Conservation (phyloP, 2,797 vertebrate genomes). For the Enteromius radiatus region DNA sequence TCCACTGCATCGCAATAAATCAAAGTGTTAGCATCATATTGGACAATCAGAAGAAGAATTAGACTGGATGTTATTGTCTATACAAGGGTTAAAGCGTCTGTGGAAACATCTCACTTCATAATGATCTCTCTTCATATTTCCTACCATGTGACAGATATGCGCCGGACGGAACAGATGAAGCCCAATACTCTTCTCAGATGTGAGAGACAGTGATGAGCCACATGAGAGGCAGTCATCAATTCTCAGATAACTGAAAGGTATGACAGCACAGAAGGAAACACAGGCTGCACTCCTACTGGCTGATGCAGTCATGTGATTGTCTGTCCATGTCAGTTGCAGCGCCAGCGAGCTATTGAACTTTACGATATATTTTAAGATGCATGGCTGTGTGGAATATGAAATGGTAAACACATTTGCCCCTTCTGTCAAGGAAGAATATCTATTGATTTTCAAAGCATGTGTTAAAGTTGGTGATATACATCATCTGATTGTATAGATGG, state of each 20-base stretch:
- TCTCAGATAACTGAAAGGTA: conserved; percentile 65
- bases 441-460: conserved; percentile 36
- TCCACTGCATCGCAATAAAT: conserved; percentile 8
- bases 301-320: conserved; percentile 52
- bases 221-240: conserved; percentile 65
- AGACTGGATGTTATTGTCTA: background rate
- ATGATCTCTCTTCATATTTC: conserved; percentile 35
- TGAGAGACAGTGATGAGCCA: conserved; percentile 61
- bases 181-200: conserved; percentile 65
- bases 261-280: conserved; percentile 48
- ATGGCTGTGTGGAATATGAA: conserved; percentile 41
- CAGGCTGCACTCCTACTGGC: conserved; percentile 21
- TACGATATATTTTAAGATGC: conserved; percentile 63
- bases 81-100: background rate
- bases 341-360: conserved; percentile 58
- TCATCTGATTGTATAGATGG: conserved; percentile 1
- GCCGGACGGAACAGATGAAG: conserved; percentile 56
- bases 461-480: conserved; percentile 14
- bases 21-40: background rate
- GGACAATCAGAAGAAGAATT: background rate
- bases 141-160: conserved; percentile 16
- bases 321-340: conserved; percentile 56
- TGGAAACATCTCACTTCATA: conserved; percentile 6
- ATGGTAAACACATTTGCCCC: conserved; percentile 45
- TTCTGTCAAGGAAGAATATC: conserved; percentile 35